Conservation (phyloP, 1,140 invertebrate species). For the Drosophila yakuba region DNA sequence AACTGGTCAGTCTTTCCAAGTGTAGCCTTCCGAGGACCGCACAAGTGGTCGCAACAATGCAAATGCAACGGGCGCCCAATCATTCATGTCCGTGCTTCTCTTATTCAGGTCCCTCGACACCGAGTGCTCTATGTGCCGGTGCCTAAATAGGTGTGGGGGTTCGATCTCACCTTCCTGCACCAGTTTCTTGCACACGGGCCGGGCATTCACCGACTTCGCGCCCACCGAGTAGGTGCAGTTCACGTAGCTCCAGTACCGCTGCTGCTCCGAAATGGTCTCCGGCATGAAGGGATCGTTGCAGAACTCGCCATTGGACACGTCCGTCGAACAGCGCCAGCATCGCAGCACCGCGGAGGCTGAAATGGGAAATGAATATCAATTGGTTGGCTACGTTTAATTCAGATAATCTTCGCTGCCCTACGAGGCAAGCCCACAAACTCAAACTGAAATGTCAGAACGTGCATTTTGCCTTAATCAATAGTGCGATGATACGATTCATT, state of each 20-base stretch:
- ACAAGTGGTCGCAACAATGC: conserved; percentile 47
- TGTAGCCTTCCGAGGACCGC: conserved; percentile 25
- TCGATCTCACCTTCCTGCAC: conserved; percentile 83
- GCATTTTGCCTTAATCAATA: too few relatives aligned
- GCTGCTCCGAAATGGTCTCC: conserved; percentile 80
- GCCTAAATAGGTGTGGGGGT: neutral
- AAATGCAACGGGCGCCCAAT: conserved; percentile 38
- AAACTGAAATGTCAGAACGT: too few relatives aligned
- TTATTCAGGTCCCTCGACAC: neutral
- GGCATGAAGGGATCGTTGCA: conserved; percentile 84
- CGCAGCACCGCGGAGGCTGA: conserved; percentile 70
- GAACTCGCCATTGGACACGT: conserved; percentile 83
- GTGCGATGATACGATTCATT: too few relatives aligned
- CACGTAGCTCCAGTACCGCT: conserved; percentile 84
- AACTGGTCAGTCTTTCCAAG: neutral
- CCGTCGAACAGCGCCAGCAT: conserved; percentile 84
- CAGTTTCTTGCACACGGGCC: conserved; percentile 84
- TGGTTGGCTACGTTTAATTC: neutral
- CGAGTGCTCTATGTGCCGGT: neutral
- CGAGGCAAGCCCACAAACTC: neutral
- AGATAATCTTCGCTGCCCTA: neutral
- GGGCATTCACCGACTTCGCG: conserved; percentile 76
- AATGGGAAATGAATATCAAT: conserved; percentile 11
- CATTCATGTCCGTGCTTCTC: conserved; percentile 27
- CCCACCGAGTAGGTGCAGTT: conserved; percentile 81